A percentile compares a stretch with the other conserved stretches of the same genome.
phyloP scores from a whole-genome alignment of 1,140 invertebrate genomes.

The Drosophila nebulosa region DNA sequence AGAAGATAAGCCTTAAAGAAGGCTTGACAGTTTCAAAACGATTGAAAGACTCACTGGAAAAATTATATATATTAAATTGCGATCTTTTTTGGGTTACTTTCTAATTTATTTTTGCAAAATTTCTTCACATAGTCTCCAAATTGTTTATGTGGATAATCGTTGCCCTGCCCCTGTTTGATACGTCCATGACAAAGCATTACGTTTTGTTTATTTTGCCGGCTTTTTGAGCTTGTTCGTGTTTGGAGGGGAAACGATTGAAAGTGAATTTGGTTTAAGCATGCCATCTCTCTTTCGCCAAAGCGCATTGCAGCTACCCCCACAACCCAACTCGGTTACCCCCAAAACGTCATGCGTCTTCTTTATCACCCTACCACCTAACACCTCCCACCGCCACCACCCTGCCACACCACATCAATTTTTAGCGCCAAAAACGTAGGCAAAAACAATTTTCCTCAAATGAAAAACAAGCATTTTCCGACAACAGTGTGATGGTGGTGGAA shows the following conservation, averaged over 20 bases:
- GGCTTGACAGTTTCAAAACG: no score
- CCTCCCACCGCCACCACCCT: neutral
- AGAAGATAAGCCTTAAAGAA: no score
- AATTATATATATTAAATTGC: no score
- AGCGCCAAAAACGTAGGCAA: constrained; percentile 53
- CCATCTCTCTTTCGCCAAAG: constrained; percentile 24
- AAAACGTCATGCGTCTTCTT: neutral
- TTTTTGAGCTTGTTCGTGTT: constrained; percentile 43
- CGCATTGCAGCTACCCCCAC: constrained; percentile 7
- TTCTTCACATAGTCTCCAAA: no score
- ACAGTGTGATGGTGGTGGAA: constrained; percentile 55
- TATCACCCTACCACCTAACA: no score
- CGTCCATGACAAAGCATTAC: neutral
- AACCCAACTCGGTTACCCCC: neutral
- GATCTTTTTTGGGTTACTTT: no score
- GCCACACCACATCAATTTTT: constrained; percentile 17
- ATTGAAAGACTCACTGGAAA: no score
- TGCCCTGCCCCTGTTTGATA: neutral
- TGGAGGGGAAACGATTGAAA: constrained; percentile 67
- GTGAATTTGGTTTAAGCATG: constrained; percentile 50
- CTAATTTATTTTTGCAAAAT: neutral
- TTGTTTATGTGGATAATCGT: no score
- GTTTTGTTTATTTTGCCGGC: constrained; percentile 66
- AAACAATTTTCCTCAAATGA: constrained; percentile 65
- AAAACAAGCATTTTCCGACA: constrained; percentile 53